Percentiles rank a stretch among this genome's conserved stretches.
These are phyloP conservation scores for Psittacula echo DNA, from an alignment of 2,797 vertebrate species.

Conservation along the genomic window DNA sequence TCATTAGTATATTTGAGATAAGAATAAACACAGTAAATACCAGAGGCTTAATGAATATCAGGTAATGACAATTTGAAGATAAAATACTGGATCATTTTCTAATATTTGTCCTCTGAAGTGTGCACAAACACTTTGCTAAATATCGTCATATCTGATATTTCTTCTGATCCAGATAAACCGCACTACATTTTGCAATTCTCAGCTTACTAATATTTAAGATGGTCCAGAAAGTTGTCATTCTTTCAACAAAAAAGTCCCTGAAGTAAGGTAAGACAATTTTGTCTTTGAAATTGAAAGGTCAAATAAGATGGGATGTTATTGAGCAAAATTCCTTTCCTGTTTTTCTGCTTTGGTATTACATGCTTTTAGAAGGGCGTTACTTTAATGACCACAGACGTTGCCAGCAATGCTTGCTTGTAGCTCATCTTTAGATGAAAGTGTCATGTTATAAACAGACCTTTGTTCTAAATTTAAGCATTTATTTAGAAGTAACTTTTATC, in stretches of 20 bases:
- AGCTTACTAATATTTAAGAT: neutral
- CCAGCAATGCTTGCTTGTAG: neutral
- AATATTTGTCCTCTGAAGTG: neutral
- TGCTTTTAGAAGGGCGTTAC: neutral
- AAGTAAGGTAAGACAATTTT: neutral
- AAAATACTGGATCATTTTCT: constrained; percentile 18
- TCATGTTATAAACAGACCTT: neutral
- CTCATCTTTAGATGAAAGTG: rapidly evolving
- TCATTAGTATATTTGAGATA: neutral
- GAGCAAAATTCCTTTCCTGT: neutral
- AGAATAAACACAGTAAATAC: constrained; percentile 10
- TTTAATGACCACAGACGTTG: neutral
- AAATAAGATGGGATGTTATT: neutral
- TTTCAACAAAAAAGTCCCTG: neutral
- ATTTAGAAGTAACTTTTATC: neutral
- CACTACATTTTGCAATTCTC: neutral
- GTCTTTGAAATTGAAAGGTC: neutral
- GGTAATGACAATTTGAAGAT: neutral
- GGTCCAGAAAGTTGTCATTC: neutral
- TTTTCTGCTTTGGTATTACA: neutral
- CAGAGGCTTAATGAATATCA: neutral
- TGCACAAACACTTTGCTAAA: neutral
- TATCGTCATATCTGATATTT: neutral
- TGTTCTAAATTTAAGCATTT: neutral
- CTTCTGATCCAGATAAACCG: neutral